Evolutionary conservation across 2,797 vertebrate species (phyloP).

Genomic region (Phylloscopus collybita): DNA sequence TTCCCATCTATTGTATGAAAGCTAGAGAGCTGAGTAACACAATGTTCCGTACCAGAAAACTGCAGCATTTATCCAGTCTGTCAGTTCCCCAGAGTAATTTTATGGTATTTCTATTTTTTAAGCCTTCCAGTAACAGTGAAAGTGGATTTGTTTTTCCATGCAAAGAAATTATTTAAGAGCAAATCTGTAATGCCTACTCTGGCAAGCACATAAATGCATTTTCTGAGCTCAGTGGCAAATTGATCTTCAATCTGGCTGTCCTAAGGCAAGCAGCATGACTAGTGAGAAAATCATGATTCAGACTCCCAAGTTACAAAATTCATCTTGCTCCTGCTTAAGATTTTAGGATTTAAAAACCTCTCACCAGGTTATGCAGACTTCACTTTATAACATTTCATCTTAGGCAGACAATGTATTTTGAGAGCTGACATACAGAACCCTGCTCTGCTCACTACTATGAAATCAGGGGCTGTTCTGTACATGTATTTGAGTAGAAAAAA

Average conservation of each 20-base stretch:
- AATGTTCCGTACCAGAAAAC: constrained; percentile 48
- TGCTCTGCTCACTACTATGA: not conserved
- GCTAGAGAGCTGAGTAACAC: not conserved
- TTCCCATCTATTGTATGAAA: constrained; percentile 23
- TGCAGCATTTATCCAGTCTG: not conserved
- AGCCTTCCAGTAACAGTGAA: not conserved
- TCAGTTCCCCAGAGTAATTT: constrained; percentile 14
- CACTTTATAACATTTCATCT: not conserved
- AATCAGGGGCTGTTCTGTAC: not conserved
- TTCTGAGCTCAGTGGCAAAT: not conserved
- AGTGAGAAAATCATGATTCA: not conserved
- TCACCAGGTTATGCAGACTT: not conserved
- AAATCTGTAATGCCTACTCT: not conserved
- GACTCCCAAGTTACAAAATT: not conserved
- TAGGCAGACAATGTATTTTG: not conserved
- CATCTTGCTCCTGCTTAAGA: not conserved
- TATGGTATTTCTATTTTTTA: constrained; percentile 18
- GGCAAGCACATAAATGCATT: not conserved
- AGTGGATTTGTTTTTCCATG: constrained; percentile 11
- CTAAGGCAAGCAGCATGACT: not conserved
- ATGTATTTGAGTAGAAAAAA: not conserved
- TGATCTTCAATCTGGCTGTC: not conserved
- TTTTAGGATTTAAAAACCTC: not conserved
- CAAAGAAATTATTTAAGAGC: not conserved
- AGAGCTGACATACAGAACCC: not conserved